Evolutionary conservation across 2,113 vertebrate genomes (phyloP), one percentile per base, ranked within the genome.

Genomic region (Bos javanicus): DNA sequence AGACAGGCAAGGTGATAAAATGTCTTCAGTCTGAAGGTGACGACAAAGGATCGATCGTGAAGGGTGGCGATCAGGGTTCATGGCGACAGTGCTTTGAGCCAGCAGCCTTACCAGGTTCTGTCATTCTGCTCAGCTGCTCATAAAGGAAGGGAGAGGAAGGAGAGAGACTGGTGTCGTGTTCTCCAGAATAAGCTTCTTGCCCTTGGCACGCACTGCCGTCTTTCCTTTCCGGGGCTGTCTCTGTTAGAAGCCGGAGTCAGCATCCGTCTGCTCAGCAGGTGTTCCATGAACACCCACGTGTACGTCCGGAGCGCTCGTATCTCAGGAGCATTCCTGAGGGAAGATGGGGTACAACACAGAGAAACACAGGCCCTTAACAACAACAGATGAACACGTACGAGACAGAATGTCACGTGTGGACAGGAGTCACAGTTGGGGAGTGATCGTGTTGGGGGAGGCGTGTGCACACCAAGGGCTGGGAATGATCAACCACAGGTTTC

Each of bases 361-460:
- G 30, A 74, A 90, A 10, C 71, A 60, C 14, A 48, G 80, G 16
- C 28, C 62, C 59, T 92, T 43, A 60, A 15, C 62, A 71, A 23
- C n/a, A 64, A 2, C 26, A 28, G 15, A 46, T 57, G 28, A 87
- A 36, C 16, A 39, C 23, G 33, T 59, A 16, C 25, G 8, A n/a
- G 60, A 87, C 39, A 71, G 28, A 50, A 46, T 28, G 3, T 13
- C 21, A 28, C 12, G 8, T 25, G n/a, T 43, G 43, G 57, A 50
- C 17, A 87, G 83, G 21, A 10, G 7, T 0, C n/a, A 5, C 33
- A n/a, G 6, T 19, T 39, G 28, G 88, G 50, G 43, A 50, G 7
- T n/a, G 15, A 7, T 59, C 10, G 2, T 2, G 9, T 13, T 23
- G 60, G 52, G 7, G 6, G 67, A 4, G 4, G 6, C 3, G 1